A percentile compares a stretch with the other conserved stretches of the same genome.
These are phyloP conservation scores for Formica exsecta DNA, from an alignment of 1,140 invertebrate genomes.

Conservation along the genomic window DNA sequence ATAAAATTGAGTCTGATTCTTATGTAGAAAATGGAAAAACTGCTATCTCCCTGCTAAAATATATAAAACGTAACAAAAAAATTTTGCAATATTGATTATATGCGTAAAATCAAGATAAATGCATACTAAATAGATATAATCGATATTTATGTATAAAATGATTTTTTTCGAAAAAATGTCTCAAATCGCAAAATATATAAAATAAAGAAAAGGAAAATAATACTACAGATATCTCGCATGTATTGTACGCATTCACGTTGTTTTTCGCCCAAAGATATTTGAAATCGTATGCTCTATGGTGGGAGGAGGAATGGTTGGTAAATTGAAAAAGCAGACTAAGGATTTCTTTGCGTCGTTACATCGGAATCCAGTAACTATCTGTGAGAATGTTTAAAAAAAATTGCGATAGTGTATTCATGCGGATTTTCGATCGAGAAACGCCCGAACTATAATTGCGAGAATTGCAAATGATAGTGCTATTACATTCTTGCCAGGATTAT, in stretches of 20 bases:
- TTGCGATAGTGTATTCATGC: slow-evolving; percentile 45
- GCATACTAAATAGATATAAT: not conserved
- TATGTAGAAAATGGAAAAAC: not conserved
- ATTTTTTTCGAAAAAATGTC: slow-evolving; percentile 11
- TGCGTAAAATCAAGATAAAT: not conserved
- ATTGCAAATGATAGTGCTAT: not conserved
- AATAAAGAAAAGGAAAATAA: slow-evolving; percentile 18
- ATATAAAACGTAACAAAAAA: not conserved
- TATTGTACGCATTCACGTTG: slow-evolving; percentile 12
- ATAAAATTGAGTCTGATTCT: not conserved
- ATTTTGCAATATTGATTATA: not conserved
- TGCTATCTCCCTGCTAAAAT: not conserved
- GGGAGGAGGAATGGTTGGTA: not conserved
- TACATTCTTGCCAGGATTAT: not conserved
- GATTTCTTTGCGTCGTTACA: slow-evolving; percentile 46
- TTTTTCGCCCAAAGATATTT: slow-evolving; percentile 41
- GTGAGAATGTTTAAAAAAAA: slow-evolving; percentile 36
- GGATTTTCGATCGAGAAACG: slow-evolving; percentile 39
- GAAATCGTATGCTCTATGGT: slow-evolving; percentile 10
- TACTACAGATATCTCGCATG: slow-evolving; percentile 4
- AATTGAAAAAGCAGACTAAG: slow-evolving; percentile 53
- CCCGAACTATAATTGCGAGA: not conserved
- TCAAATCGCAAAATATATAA: slow-evolving; percentile 25
- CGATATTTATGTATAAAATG: not conserved
- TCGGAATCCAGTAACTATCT: slow-evolving; percentile 45